phyloP scores from a whole-genome alignment of 2,113 vertebrate species.

The Prochilodus magdalenae region DNA sequence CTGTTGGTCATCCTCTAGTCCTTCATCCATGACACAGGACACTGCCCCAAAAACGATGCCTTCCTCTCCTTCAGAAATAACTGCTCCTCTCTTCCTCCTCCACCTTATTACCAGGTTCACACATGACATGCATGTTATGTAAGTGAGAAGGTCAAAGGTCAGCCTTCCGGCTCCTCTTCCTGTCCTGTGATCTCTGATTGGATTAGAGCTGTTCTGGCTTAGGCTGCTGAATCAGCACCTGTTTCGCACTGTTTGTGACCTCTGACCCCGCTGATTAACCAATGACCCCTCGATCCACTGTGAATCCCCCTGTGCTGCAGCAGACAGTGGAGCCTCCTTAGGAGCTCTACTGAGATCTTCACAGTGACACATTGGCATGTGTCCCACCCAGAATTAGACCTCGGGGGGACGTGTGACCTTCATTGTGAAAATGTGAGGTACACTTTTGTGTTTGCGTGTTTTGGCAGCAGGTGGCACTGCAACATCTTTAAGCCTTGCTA shows the following conservation, averaged over 20 bases:
- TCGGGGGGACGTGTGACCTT: too few species aligned
- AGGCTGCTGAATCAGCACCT: background rate
- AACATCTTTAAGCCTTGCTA: too few species aligned
- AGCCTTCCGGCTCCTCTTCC: background rate
- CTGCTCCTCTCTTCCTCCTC: background rate
- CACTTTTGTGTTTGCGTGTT: too few species aligned
- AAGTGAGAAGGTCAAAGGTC: background rate
- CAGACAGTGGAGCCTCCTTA: background rate
- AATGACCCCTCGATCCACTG: background rate
- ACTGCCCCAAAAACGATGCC: too few species aligned
- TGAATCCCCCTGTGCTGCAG: background rate
- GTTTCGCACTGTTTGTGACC: conserved; percentile 19
- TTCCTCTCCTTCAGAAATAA: background rate
- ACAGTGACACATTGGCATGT: too few species aligned
- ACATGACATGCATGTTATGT: background rate
- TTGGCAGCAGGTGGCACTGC: too few species aligned
- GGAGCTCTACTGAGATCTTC: background rate
- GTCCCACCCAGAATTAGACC: too few species aligned
- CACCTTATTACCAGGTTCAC: too few species aligned
- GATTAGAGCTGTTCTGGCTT: background rate
- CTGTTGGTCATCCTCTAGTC: too few species aligned
- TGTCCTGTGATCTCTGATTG: background rate
- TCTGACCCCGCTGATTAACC: conserved; percentile 14
- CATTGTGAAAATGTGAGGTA: too few species aligned
- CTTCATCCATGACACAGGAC: too few species aligned